Evolutionary conservation across 2,797 vertebrate genomes (phyloP).

Genomic region (Mormyrus proboscirostris): DNA sequence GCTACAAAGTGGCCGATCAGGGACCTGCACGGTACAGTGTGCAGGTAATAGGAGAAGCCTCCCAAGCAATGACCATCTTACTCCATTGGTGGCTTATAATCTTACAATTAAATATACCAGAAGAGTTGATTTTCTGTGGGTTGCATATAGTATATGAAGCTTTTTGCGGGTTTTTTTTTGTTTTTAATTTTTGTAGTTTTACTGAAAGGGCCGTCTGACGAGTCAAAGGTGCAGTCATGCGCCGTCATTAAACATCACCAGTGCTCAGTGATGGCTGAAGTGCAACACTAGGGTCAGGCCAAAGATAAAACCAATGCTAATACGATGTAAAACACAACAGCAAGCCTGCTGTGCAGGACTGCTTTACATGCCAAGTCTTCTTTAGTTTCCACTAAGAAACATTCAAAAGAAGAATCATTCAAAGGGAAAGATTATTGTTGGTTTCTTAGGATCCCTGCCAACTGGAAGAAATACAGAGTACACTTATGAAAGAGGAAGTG

Average conservation of each 20-base stretch:
- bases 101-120: not conserved
- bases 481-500: not conserved
- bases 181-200: not conserved
- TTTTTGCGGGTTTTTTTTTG: not conserved
- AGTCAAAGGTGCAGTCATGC: not conserved
- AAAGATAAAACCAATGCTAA: conserved; percentile 4
- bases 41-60: not conserved
- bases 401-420: conserved; percentile 10
- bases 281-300: not conserved
- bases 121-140: not conserved
- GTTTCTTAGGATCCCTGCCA: conserved; percentile 15
- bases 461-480: not conserved
- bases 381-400: conserved; percentile 9
- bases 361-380: conserved; percentile 3
- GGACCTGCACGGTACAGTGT: not conserved
- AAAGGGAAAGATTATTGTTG: conserved; percentile 21
- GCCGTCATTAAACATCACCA: conserved; percentile 7
- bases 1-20: not conserved
- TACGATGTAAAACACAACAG: not conserved
- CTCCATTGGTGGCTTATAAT: not conserved
- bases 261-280: not conserved
- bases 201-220: not conserved
- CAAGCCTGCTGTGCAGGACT: not conserved
- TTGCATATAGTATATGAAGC: not conserved
- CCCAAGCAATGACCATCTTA: not conserved